Percentiles rank a stretch among this genome's conserved stretches.
Evolutionary conservation across 2,888 invertebrate genomes (phyloP).

Genomic region (Notocelia uddmanniana): DNA sequence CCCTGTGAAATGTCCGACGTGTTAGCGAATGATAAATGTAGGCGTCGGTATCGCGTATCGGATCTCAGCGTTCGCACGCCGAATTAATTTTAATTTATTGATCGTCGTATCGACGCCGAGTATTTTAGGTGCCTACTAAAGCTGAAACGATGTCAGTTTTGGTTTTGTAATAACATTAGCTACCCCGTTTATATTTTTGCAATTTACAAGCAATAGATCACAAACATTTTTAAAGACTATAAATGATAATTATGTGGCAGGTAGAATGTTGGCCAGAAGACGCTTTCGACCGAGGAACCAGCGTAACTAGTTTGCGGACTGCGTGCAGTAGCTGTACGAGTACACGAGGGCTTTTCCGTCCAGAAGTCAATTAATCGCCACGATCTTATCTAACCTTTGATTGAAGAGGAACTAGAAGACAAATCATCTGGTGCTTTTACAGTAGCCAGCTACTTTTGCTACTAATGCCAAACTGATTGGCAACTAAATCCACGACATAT

Average conservation of each 20-base stretch:
- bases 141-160: constrained; percentile 65
- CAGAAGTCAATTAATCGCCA: constrained; percentile 28
- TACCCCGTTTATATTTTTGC: constrained; percentile 49
- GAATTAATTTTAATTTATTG: constrained; percentile 87
- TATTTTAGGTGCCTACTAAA: constrained; percentile 83
- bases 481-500: constrained; percentile 11
- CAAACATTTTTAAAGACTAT: neutral
- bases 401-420: constrained; percentile 21
- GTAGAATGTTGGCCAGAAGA: constrained; percentile 14
- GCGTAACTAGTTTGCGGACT: neutral
- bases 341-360: constrained; percentile 8
- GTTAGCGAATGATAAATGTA: constrained; percentile 86
- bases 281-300: neutral
- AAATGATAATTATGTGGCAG: constrained; percentile 12
- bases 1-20: constrained; percentile 83
- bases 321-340: neutral
- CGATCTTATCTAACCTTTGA: constrained; percentile 23
- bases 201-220: constrained; percentile 1
- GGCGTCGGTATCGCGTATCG: constrained; percentile 85
- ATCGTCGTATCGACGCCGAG: constrained; percentile 82
- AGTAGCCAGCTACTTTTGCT: constrained; percentile 24
- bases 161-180: constrained; percentile 70
- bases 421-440: constrained; percentile 14
- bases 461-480: constrained; percentile 3
- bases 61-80: constrained; percentile 85